These are phyloP conservation scores for Drosophila quinaria DNA, from an alignment of 2,888 invertebrate species.

Conservation along the genomic window DNA sequence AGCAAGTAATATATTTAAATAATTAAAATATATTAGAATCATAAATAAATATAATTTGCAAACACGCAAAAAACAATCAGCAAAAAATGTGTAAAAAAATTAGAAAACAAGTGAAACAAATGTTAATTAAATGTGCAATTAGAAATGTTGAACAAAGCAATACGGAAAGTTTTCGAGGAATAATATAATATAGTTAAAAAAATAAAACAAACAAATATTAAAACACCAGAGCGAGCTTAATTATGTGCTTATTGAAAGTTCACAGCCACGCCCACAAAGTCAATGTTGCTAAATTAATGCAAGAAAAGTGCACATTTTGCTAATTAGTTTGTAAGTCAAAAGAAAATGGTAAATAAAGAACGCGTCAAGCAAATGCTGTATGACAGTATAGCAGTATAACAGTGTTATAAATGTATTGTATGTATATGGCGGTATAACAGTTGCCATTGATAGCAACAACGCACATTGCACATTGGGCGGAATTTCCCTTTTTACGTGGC, in stretches of 20 bases:
- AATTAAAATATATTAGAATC: slow-evolving; percentile 24
- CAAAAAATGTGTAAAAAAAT: slow-evolving; percentile 30
- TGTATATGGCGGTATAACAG: slow-evolving; percentile 12
- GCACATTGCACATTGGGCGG: too few species aligned
- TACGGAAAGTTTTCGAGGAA: slow-evolving; percentile 32
- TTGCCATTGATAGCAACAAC: not conserved
- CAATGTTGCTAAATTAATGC: slow-evolving; percentile 25
- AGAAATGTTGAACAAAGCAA: slow-evolving; percentile 57
- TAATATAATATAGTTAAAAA: slow-evolving; percentile 10
- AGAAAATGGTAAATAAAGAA: slow-evolving; percentile 45
- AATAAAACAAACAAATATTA: slow-evolving; percentile 2
- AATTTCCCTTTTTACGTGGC: too few species aligned
- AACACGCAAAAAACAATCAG: slow-evolving; percentile 66
- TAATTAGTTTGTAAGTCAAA: slow-evolving; percentile 55
- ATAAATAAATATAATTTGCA: slow-evolving; percentile 29
- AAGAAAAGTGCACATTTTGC: slow-evolving; percentile 14
- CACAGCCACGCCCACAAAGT: slow-evolving; percentile 26
- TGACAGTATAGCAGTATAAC: slow-evolving; percentile 48
- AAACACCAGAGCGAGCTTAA: slow-evolving; percentile 45
- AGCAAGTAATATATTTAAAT: slow-evolving; percentile 25
- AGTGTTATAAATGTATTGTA: not conserved
- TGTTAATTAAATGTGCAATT: slow-evolving; percentile 78
- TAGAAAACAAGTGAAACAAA: slow-evolving; percentile 56
- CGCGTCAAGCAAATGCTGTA: slow-evolving; percentile 45
- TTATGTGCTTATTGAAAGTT: slow-evolving; percentile 39